A percentile compares a stretch with the other conserved stretches of the same genome.
These are phyloP conservation scores for Corapipo altera DNA, from an alignment of 2,113 vertebrate genomes.

Conservation along the genomic window DNA sequence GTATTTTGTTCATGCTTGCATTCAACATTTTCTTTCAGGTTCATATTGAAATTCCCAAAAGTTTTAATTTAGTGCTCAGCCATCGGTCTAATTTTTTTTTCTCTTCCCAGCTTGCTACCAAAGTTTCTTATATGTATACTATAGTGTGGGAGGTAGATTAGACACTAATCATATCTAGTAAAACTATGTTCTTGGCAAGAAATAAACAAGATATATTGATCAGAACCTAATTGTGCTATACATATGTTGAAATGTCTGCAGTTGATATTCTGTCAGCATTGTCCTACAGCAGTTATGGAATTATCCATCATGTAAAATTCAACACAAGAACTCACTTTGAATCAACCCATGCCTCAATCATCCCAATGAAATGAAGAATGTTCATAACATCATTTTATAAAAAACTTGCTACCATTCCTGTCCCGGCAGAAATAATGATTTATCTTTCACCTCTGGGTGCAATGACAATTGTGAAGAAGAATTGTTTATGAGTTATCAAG, in stretches of 20 bases:
- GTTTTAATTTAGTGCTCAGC: background rate
- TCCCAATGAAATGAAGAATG: conserved; percentile 40
- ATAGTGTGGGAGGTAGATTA: background rate
- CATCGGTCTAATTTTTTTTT: background rate
- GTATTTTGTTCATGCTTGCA: background rate
- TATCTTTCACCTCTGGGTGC: conserved; percentile 33
- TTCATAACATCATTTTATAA: conserved; percentile 17
- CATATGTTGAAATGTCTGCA: background rate
- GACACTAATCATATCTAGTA: background rate
- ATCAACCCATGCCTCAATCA: conserved; percentile 54
- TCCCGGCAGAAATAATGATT: conserved; percentile 38
- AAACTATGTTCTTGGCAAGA: background rate
- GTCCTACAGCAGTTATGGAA: conserved; percentile 17
- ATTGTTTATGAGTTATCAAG: conserved; percentile 31
- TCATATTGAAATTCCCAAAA: background rate
- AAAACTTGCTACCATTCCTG: background rate
- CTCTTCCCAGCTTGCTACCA: background rate
- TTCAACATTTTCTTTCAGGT: background rate
- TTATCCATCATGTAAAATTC: conserved; percentile 34
- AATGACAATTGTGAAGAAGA: conserved; percentile 35
- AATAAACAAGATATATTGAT: conserved; percentile 27
- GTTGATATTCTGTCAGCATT: conserved; percentile 19
- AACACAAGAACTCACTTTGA: conserved; percentile 5
- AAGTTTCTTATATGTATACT: background rate
- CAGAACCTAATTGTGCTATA: background rate